These are phyloP conservation scores for Pachydiplax longipennis DNA, from an alignment of 2,888 invertebrate genomes.

Conservation along the genomic window DNA sequence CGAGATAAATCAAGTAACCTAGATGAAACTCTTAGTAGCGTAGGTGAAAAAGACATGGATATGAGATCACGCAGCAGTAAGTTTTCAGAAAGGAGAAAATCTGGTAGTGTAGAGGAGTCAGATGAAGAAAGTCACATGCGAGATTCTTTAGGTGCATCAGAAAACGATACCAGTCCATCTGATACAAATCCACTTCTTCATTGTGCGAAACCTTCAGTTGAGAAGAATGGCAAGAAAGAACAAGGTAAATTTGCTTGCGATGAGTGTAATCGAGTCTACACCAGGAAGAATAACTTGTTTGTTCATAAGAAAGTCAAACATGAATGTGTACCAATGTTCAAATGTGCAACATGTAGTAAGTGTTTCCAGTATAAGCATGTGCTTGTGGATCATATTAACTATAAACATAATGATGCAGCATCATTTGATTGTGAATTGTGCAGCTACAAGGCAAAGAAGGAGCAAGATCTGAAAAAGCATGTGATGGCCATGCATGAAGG, in stretches of 20 bases:
- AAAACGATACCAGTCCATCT: too few species aligned
- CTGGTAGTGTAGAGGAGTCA: too few species aligned
- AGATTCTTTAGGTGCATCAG: too few species aligned
- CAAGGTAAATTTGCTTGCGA: not conserved
- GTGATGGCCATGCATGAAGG: not conserved
- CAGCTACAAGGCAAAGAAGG: not conserved
- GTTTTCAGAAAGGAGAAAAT: too few species aligned
- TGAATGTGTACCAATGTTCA: not conserved
- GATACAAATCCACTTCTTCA: too few species aligned
- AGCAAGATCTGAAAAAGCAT: not conserved
- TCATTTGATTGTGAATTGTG: not conserved
- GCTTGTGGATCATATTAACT: not conserved
- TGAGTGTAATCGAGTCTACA: not conserved
- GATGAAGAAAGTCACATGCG: too few species aligned
- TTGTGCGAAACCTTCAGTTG: too few species aligned
- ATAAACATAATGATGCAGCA: not conserved
- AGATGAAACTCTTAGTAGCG: too few species aligned
- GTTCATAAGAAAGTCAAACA: not conserved
- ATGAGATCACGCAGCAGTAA: too few species aligned
- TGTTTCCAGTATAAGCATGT: not conserved
- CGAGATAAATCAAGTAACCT: too few species aligned
- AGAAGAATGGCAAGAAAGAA: too few species aligned
- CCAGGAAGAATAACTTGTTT: not conserved
- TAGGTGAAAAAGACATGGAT: too few species aligned
- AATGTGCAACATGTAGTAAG: not conserved